phyloP scores from a whole-genome alignment of 2,113 vertebrate species.

The Tachysurus fulvidraco region DNA sequence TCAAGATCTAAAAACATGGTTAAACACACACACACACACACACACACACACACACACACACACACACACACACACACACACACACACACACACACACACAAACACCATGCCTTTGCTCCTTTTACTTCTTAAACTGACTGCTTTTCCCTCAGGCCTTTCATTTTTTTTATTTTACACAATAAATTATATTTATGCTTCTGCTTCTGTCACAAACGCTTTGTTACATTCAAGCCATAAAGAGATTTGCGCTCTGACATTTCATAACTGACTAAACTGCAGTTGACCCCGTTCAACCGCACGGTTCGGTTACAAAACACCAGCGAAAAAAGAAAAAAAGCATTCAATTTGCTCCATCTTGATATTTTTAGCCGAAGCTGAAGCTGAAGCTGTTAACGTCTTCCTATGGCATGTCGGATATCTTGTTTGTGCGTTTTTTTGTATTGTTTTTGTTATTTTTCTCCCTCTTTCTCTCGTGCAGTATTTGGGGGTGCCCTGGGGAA shows the following conservation, averaged over 20 bases:
- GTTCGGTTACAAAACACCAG: neutral
- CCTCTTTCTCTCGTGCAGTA: slow-evolving; percentile 29
- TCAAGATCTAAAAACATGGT: neutral
- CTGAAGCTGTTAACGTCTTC: neutral
- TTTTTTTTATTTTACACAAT: slow-evolving; percentile 20
- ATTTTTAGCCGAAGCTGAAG: neutral
- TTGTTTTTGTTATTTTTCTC: neutral
- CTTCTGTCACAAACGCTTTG: slow-evolving; percentile 28
- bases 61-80: slow-evolving; percentile 42
- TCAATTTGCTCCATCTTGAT: slow-evolving; percentile 8
- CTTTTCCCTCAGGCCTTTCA: slow-evolving; percentile 48
- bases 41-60: slow-evolving; percentile 39
- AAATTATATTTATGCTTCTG: slow-evolving; percentile 26
- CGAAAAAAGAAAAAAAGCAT: neutral
- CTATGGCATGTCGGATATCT: slow-evolving; percentile 2
- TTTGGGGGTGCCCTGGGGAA: slow-evolving; percentile 62
- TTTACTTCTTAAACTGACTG: slow-evolving; percentile 33
- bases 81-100: slow-evolving; percentile 36
- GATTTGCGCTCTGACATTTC: slow-evolving; percentile 12
- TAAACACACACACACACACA: slow-evolving; percentile 47
- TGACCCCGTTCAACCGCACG: neutral
- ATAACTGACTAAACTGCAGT: neutral
- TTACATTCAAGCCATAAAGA: neutral
- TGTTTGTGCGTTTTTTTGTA: slow-evolving; percentile 7
- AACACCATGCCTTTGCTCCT: slow-evolving; percentile 65